Evolutionary conservation across 2,113 vertebrate species (phyloP).

Genomic region (Perca flavescens): DNA sequence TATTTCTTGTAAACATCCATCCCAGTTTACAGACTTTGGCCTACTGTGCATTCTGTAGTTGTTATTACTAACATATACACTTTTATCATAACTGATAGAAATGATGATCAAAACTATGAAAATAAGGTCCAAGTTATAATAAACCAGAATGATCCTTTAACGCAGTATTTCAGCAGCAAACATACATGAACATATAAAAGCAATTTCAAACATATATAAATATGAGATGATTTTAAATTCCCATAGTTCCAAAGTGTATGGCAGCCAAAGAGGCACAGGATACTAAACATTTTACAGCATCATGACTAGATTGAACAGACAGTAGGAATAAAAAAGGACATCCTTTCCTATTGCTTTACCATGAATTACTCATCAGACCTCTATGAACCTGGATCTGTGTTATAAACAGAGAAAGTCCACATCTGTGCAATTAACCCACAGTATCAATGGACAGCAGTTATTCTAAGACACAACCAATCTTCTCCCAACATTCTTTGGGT

Average conservation of each 20-base stretch:
- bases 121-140: background rate
- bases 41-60: too few species aligned
- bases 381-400: constrained; percentile 4
- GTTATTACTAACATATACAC: background rate
- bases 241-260: background rate
- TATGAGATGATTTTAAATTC: constrained; percentile 1
- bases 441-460: constrained; percentile 22
- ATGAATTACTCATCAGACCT: constrained; percentile 21
- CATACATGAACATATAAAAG: background rate
- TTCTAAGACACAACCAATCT: constrained; percentile 11
- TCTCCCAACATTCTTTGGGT: constrained; percentile 14
- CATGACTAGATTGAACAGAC: background rate
- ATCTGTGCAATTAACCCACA: constrained; percentile 40
- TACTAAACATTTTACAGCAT: background rate
- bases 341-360: constrained; percentile 13
- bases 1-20: too few species aligned
- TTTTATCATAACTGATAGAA: background rate
- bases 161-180: background rate
- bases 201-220: background rate
- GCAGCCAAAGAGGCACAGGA: background rate
- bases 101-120: background rate
- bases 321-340: background rate
- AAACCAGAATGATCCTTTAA: background rate
- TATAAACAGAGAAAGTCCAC: constrained; percentile 24
- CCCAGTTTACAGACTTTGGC: too few species aligned